Evolutionary conservation across 1,140 invertebrate species (phyloP).

Genomic region (Penaeus chinensis): DNA sequence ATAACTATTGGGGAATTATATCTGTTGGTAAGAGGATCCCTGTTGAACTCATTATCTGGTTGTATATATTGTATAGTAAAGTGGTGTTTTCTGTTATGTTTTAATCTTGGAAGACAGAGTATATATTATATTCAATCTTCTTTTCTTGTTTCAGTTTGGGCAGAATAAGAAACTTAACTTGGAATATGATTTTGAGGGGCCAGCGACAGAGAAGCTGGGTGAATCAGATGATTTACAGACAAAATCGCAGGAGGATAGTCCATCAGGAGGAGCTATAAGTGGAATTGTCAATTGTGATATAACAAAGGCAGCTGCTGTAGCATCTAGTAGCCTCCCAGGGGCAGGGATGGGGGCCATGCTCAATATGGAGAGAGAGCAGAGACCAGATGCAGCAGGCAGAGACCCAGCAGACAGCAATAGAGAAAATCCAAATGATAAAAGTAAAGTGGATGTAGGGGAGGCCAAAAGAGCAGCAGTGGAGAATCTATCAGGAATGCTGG

Average conservation of each 20-base stretch:
- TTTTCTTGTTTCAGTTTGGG: slow-evolving; percentile 10
- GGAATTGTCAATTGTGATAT: too few relatives aligned
- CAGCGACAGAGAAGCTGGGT: background rate
- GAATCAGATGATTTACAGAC: too few relatives aligned
- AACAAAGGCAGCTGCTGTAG: too few relatives aligned
- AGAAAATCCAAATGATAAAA: background rate
- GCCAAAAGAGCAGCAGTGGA: slow-evolving; percentile 31
- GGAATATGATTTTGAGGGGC: slow-evolving; percentile 51
- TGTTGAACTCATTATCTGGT: background rate
- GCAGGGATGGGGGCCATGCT: too few relatives aligned
- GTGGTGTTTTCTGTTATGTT: background rate
- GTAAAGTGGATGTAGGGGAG: background rate
- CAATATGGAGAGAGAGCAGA: too few relatives aligned
- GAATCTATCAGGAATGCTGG: slow-evolving; percentile 49
- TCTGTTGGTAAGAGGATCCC: slow-evolving; percentile 35
- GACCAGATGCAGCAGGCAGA: background rate
- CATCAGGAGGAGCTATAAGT: too few relatives aligned
- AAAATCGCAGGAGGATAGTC: too few relatives aligned
- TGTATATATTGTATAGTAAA: slow-evolving; percentile 18
- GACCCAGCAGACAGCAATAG: background rate
- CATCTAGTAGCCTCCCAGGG: too few relatives aligned
- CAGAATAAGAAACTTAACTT: slow-evolving; percentile 47
- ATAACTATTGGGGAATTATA: slow-evolving; percentile 47
- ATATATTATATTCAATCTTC: background rate
- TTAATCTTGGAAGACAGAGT: background rate